Conservation (phyloP, 2,797 vertebrate species). For the Oophaga sylvatica region DNA sequence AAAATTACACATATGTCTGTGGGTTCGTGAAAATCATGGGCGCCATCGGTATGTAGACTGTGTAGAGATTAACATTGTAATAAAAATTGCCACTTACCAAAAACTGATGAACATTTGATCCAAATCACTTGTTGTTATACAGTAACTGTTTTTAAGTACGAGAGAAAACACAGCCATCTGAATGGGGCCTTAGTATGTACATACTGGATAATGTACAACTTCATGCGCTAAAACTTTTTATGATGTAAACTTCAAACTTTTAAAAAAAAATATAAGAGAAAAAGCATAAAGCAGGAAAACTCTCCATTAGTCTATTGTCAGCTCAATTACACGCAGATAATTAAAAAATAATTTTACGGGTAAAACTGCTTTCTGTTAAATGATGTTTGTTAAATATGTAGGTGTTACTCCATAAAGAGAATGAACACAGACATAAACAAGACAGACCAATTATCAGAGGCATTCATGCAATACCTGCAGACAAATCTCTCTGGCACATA, state of each 20-base stretch:
- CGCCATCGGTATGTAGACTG: too few relatives aligned
- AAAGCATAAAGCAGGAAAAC: neutral
- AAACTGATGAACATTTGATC: too few relatives aligned
- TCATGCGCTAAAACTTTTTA: neutral
- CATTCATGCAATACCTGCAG: slow-evolving; percentile 42
- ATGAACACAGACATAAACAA: slow-evolving; percentile 65
- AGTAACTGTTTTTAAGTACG: too few relatives aligned
- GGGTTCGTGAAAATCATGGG: too few relatives aligned
- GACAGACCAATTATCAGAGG: slow-evolving; percentile 65
- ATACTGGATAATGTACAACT: neutral
- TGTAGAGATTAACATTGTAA: too few relatives aligned
- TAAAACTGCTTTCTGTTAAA: slow-evolving; percentile 58
- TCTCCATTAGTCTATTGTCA: neutral
- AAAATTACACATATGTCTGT: too few relatives aligned
- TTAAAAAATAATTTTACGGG: slow-evolving; percentile 43
- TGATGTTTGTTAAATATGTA: slow-evolving; percentile 63
- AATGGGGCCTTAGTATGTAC: neutral
- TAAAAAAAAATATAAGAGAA: neutral
- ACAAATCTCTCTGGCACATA: slow-evolving; percentile 40
- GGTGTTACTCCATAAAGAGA: slow-evolving; percentile 59
- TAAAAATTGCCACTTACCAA: too few relatives aligned
- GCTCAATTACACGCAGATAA: slow-evolving; percentile 39
- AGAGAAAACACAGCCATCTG: too few relatives aligned
- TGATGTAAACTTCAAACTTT: neutral
- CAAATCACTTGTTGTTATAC: too few relatives aligned